Evolutionary conservation across 2,888 invertebrate genomes (phyloP).

Genomic region (Drosophila pegasa): DNA sequence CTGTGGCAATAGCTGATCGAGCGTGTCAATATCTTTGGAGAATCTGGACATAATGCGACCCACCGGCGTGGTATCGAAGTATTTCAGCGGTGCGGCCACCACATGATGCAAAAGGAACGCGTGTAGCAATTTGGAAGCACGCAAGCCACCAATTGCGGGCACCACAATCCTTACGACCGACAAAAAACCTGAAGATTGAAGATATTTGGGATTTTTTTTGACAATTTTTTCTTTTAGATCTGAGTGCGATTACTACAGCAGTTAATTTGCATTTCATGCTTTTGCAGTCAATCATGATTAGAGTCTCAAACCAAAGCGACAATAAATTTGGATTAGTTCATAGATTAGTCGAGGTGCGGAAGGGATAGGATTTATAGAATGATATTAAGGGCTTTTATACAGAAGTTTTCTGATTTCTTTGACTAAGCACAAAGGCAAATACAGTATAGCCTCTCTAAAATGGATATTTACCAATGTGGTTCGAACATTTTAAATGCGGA

Average conservation of each 20-base stretch:
- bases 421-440: neutral
- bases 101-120: slow-evolving; percentile 85
- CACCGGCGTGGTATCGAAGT: slow-evolving; percentile 88
- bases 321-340: slow-evolving; percentile 17
- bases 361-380: neutral
- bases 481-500: too few relatives aligned
- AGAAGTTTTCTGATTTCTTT: neutral
- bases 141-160: slow-evolving; percentile 86
- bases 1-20: slow-evolving; percentile 84
- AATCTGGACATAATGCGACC: slow-evolving; percentile 87
- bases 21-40: slow-evolving; percentile 85
- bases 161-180: slow-evolving; percentile 88
- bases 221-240: neutral
- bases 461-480: neutral
- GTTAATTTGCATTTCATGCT: slow-evolving; percentile 19
- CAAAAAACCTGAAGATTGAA: slow-evolving; percentile 86
- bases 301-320: slow-evolving; percentile 35
- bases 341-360: neutral
- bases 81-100: slow-evolving; percentile 86
- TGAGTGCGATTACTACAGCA: neutral
- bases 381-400: neutral
- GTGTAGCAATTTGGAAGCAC: slow-evolving; percentile 84
- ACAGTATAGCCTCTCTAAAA: slow-evolving; percentile 1
- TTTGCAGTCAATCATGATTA: slow-evolving; percentile 15
- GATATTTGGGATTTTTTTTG: slow-evolving; percentile 1